Evolutionary conservation across 2,888 invertebrate species (phyloP).

Genomic region (Spisula solida): DNA sequence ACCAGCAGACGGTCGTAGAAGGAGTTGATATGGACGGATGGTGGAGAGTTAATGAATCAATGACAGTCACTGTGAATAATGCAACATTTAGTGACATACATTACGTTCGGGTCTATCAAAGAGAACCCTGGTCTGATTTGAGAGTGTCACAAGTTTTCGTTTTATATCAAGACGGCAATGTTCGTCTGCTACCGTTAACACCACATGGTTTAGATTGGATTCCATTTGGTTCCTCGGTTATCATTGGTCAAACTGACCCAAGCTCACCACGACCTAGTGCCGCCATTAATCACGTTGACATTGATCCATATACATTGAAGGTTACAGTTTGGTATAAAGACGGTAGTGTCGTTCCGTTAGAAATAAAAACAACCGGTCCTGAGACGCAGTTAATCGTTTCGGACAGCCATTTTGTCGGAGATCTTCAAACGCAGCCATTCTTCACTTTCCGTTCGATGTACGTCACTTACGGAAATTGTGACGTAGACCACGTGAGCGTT

Average conservation of each 20-base stretch:
- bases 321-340: conserved; percentile 71
- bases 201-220: conserved; percentile 80
- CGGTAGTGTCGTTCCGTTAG: conserved; percentile 52
- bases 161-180: conserved; percentile 79
- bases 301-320: conserved; percentile 63
- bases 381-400: conserved; percentile 57
- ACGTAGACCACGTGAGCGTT: conserved; percentile 73
- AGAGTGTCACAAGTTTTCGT: conserved; percentile 77
- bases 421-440: conserved; percentile 62
- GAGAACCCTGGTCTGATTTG: conserved; percentile 72
- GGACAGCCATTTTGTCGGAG: conserved; percentile 33
- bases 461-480: conserved; percentile 74
- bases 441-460: conserved; percentile 75
- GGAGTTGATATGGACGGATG: conserved; percentile 76
- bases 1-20: conserved; percentile 70
- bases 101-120: conserved; percentile 72
- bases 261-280: conserved; percentile 68
- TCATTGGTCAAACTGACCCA: conserved; percentile 75
- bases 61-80: conserved; percentile 69
- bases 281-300: conserved; percentile 69
- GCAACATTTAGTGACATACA: conserved; percentile 59
- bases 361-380: conserved; percentile 39
- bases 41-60: conserved; percentile 76
- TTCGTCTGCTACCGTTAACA: conserved; percentile 73
- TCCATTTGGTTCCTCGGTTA: conserved; percentile 79